Evolutionary conservation across 2,113 vertebrate genomes (phyloP).

Genomic region (Mandrillus leucophaeus): DNA sequence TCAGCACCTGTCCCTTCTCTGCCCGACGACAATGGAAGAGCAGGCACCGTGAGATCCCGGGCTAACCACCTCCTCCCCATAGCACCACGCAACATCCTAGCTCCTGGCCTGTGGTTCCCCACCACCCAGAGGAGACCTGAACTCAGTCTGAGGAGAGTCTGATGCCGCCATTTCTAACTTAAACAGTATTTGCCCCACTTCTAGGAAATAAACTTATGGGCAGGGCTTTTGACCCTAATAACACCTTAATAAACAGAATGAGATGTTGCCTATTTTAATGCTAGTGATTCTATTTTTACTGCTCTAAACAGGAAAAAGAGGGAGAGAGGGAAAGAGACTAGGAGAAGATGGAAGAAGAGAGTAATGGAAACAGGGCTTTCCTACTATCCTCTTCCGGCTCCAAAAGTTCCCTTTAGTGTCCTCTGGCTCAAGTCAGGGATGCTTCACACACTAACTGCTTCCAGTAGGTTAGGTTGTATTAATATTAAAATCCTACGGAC

Average conservation of each 20-base stretch:
- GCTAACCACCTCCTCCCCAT: not conserved
- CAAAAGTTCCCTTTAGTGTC: not conserved
- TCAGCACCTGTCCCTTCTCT: not conserved
- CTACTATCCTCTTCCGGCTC: not conserved
- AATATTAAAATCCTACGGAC: not conserved
- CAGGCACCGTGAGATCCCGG: not conserved
- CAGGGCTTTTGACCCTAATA: not conserved
- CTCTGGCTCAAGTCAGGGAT: not conserved
- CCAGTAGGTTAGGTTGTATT: not conserved
- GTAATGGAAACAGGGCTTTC: not conserved
- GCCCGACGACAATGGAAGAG: accelerated
- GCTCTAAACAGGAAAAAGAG: not conserved
- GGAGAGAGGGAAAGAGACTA: not conserved
- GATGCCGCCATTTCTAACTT: not conserved
- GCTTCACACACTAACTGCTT: not conserved
- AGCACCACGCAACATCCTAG: not conserved
- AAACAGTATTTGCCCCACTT: not conserved
- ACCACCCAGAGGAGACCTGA: not conserved
- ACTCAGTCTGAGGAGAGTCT: not conserved
- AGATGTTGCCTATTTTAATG: not conserved
- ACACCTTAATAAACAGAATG: not conserved
- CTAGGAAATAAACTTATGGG: not conserved
- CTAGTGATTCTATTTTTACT: not conserved
- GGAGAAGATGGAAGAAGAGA: not conserved
- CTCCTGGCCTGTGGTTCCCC: not conserved